Base-by-base conservation (phyloP, 2,888 invertebrate genomes). In the Corythucha ciliata region DNA sequence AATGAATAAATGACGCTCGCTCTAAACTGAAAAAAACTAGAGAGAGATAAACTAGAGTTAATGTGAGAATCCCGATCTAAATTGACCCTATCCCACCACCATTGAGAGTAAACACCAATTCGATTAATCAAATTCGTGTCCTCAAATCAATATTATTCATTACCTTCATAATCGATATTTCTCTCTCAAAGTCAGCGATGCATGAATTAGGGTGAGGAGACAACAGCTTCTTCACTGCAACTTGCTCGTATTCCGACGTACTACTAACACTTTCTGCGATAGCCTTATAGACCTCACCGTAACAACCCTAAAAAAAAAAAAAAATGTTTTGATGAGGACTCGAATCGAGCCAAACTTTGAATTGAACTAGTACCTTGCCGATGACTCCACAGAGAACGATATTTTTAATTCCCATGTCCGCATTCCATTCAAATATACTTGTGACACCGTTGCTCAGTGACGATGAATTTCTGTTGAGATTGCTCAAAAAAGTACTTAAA, bases 121-220 rank as follows among this genome's bases (percentile, higher is more conserved):
- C n/a, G n/a, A n/a, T n/a, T n/a, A n/a, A n/a, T n/a, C n/a, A n/a
- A n/a, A n/a, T n/a, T n/a, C n/a, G n/a, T n/a, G n/a, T n/a, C n/a
- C n/a, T n/a, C n/a, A n/a, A n/a, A n/a, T n/a, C n/a, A n/a, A n/a
- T n/a, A n/a, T n/a, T n/a, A n/a, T n/a, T n/a, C n/a, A n/a, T n/a
- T 66, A 84, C 85, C 76, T 86, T 83, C 86, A 92, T 89, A 59
- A 92, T 91, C 50, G 79, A 74, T 52, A 90, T 81, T 72, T 92
- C 92, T 54, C 88, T 76, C 65, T 81, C 79, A 63, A 91, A 87
- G 66, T 91, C 90, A 12, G 50, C 49, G 16, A 51, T 44, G 32
- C 51, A 55, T 8, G 55, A 50, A 8, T 50, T 26, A 20, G 52
- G 36, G 52, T 77, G 75, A 36, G 69, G 66, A 20, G 72, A 69